A percentile compares a stretch with the other conserved stretches of the same genome.
phyloP scores from a whole-genome alignment of 2,888 invertebrate genomes.

The Trachelus iudaicus region DNA sequence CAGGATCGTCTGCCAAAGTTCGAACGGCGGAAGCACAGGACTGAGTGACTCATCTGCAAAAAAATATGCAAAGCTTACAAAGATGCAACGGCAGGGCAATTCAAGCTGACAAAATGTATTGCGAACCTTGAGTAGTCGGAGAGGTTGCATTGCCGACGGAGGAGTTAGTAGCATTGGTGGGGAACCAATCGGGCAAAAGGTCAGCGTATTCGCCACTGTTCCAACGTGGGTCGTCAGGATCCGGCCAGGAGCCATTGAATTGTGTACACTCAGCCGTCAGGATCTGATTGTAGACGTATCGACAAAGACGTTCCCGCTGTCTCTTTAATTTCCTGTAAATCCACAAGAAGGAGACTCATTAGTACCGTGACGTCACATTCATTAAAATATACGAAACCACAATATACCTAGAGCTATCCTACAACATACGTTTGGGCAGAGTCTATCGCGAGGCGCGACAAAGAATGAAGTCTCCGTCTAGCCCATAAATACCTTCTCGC shows the following conservation, averaged over 20 bases:
- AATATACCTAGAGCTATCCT: background rate
- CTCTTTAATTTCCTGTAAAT: conserved; percentile 77
- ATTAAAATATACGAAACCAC: background rate
- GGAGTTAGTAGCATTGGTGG: conserved; percentile 47
- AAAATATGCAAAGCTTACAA: background rate
- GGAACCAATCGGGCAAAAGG: conserved; percentile 59
- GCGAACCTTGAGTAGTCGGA: conserved; percentile 19
- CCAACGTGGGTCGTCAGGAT: conserved; percentile 60
- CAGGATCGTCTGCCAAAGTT: conserved; percentile 88
- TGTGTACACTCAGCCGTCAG: conserved; percentile 74
- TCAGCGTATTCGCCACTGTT: conserved; percentile 64
- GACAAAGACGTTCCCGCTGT: conserved; percentile 79
- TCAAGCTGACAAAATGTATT: conserved; percentile 6
- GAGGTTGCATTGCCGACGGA: conserved; percentile 26
- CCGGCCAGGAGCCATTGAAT: conserved; percentile 67
- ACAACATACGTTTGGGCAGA: background rate
- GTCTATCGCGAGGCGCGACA: background rate
- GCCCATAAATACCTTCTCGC: background rate
- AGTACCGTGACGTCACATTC: background rate
- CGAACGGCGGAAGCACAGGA: conserved; percentile 84
- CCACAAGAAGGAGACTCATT: background rate
- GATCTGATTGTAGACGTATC: conserved; percentile 73
- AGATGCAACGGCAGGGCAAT: background rate
- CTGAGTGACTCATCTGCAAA: conserved; percentile 43
- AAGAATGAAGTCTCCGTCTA: background rate